Base-by-base conservation (phyloP, 2,888 invertebrate species). In the Automeris io region DNA sequence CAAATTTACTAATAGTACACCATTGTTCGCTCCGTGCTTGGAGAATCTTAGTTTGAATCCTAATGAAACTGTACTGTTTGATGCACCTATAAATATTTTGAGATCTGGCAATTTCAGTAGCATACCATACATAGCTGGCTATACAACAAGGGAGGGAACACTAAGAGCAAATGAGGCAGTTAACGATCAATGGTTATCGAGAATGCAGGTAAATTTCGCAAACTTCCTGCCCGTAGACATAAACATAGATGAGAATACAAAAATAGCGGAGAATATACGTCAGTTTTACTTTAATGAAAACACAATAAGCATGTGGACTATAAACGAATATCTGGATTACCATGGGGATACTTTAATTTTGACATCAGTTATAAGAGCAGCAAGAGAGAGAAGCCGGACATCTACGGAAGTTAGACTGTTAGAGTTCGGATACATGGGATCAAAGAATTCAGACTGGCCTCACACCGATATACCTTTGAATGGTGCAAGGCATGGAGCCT, bases 21-120 rank as follows among this genome's bases (percentile, higher is more conserved):
- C 70, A 6, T 45, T 80, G 7, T 86, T 86, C 39, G 82, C 80
- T 0, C 86, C 86, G 1, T 86, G 86, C 37, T 51, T 86, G 7
- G 86, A 86, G 50, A 65, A 73, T 36, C 9, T 34, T 5, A 45
- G 55, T 19, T 38, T 63, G 0, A 61, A 59, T 13, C 40, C 54
- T 2, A 67, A 69, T 32, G 60, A 66, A 1, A 66, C 73, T 3
- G 58, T 83, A 13, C 43, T 86, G 1, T 41, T 57, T 7, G 71
- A 73, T 23, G 67, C 73, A 12, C 86, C 86, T 1, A 58, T 79
- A 11, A 61, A 74, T 35, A 38, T 74, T 18, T 35, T 86, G 1
- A 63, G 51, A 42, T 57, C 65, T 18, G 75, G 75, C 0, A 74
- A 74, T 29, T 83, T 71, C 43, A 60, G 45, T 8, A 61, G 75